Conservation (phyloP, 2,113 vertebrate species). For the Aplodontia rufa region DNA sequence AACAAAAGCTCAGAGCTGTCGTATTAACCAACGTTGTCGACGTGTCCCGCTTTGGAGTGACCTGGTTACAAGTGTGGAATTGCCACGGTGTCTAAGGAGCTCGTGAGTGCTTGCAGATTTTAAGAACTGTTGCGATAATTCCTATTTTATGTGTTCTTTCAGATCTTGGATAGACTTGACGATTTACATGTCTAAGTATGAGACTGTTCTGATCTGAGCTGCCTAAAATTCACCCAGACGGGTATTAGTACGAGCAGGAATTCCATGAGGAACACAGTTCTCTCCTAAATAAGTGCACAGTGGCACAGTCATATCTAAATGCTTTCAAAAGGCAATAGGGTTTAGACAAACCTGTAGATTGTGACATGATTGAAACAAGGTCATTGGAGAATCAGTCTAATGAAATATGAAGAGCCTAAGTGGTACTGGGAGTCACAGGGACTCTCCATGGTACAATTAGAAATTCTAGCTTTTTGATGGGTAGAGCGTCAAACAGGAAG, state of each 20-base stretch:
- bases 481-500: background rate
- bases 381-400: background rate
- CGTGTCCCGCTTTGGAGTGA: background rate
- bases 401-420: slow-evolving; percentile 26
- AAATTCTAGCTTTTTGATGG: slow-evolving; percentile 57
- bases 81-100: background rate
- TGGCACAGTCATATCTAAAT: background rate
- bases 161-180: background rate
- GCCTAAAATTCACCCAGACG: slow-evolving; percentile 28
- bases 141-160: background rate
- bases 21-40: background rate
- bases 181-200: slow-evolving; percentile 13
- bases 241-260: background rate
- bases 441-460: background rate
- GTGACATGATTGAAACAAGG: slow-evolving; percentile 34
- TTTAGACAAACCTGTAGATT: slow-evolving; percentile 2
- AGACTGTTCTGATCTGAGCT: background rate
- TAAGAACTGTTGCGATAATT: slow-evolving; percentile 17
- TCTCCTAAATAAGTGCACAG: background rate
- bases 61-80: background rate
- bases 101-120: background rate
- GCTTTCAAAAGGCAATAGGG: background rate
- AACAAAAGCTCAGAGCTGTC: background rate
- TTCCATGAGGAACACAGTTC: background rate
- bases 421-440: background rate